These are phyloP conservation scores for Drepana arcuata DNA, from an alignment of 1,140 invertebrate genomes.

Conservation along the genomic window DNA sequence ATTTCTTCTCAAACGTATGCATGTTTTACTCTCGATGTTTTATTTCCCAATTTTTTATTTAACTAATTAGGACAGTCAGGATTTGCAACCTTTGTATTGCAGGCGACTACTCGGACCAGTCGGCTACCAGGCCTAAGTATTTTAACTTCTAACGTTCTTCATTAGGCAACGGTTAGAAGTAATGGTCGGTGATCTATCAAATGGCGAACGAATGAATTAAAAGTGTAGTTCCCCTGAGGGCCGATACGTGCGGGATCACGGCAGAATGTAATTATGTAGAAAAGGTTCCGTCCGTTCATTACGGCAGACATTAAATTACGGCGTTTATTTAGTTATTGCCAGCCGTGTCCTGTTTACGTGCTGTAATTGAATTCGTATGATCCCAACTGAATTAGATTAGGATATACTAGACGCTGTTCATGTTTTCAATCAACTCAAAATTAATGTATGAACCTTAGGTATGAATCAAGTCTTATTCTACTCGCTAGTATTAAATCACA, in stretches of 20 bases:
- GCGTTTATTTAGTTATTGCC: conserved; percentile 14
- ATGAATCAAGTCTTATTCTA: not conserved
- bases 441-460: not conserved
- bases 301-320: conserved; percentile 20
- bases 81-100: too few relatives aligned
- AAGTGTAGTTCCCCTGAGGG: conserved; percentile 15
- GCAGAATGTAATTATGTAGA: conserved; percentile 24
- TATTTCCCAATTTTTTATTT: too few relatives aligned
- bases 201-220: conserved; percentile 21
- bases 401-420: not conserved
- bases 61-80: too few relatives aligned
- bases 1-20: conserved; percentile 92
- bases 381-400: too few relatives aligned
- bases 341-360: conserved; percentile 4
- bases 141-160: too few relatives aligned
- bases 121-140: too few relatives aligned
- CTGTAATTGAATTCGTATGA: conserved; percentile 2
- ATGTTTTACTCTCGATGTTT: too few relatives aligned
- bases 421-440: not conserved
- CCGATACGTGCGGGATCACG: conserved; percentile 12
- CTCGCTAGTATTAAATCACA: not conserved
- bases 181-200: not conserved
- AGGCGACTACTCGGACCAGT: too few relatives aligned
- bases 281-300: conserved; percentile 21
- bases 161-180: conserved; percentile 3